These are phyloP conservation scores for Rhombomys opimus DNA, from an alignment of 2,113 vertebrate species.

Conservation along the genomic window DNA sequence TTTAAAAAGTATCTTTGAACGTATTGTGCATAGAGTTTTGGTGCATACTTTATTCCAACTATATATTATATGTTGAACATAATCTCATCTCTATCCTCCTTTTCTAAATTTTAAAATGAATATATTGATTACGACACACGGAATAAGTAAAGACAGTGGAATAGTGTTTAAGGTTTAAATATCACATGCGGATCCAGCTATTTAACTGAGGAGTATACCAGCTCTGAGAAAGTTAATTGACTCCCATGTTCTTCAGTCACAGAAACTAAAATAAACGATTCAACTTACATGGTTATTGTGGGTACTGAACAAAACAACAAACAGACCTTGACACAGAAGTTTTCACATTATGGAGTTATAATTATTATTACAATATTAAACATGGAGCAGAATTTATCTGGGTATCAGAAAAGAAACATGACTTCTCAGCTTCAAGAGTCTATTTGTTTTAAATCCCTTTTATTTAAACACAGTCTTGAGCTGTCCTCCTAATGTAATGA, in stretches of 20 bases:
- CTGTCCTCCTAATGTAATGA: neutral
- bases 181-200: neutral
- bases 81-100: neutral
- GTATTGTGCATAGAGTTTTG: no score
- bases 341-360: neutral
- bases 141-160: neutral
- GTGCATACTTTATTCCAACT: no score
- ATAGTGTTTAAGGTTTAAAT: neutral
- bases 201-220: neutral
- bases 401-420: neutral
- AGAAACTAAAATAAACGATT: neutral
- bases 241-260: neutral
- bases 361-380: neutral
- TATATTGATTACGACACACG: neutral
- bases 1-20: neutral
- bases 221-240: neutral
- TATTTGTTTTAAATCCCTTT: no score
- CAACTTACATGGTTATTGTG: neutral
- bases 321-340: neutral
- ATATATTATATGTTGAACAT: neutral
- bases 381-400: neutral
- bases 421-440: neutral
- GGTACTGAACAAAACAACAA: neutral
- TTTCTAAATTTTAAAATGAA: neutral
- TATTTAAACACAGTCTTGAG: neutral